Evolutionary conservation across 2,113 vertebrate genomes (phyloP).

Genomic region (Forbesichthys agassizii): DNA sequence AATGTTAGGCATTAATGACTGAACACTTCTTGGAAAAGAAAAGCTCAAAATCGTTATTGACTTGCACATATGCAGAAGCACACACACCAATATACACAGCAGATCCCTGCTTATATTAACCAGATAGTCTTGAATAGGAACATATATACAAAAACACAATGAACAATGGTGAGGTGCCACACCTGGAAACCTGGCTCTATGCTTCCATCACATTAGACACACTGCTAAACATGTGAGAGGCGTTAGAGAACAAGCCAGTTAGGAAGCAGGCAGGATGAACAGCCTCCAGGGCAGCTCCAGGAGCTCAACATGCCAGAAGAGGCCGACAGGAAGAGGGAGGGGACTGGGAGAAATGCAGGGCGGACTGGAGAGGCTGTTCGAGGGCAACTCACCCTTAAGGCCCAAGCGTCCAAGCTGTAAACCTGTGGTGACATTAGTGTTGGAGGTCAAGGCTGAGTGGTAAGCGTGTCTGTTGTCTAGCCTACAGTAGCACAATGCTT

Average conservation of each 20-base stretch:
- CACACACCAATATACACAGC: not conserved
- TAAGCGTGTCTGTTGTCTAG: not conserved
- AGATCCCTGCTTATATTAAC: too few relatives aligned
- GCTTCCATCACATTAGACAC: too few relatives aligned
- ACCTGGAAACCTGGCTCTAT: too few relatives aligned
- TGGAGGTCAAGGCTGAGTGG: not conserved
- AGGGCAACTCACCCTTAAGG: constrained; percentile 84
- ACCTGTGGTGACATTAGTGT: constrained; percentile 79
- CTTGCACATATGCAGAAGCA: not conserved
- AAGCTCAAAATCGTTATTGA: not conserved
- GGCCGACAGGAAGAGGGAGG: not conserved
- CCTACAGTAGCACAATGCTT: too few relatives aligned
- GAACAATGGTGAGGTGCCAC: too few relatives aligned
- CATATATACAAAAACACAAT: too few relatives aligned
- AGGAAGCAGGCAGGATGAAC: not conserved
- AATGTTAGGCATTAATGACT: not conserved
- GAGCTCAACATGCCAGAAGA: not conserved
- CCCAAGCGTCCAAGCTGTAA: constrained; percentile 85
- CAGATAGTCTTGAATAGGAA: too few relatives aligned
- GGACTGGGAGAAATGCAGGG: not conserved
- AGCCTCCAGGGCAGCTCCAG: not conserved
- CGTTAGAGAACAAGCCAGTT: not conserved
- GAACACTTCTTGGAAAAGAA: not conserved
- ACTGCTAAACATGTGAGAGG: too few relatives aligned
- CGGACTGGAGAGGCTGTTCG: constrained; percentile 11